Conservation (phyloP, 2,888 invertebrate species). For the Gari tellinella region DNA sequence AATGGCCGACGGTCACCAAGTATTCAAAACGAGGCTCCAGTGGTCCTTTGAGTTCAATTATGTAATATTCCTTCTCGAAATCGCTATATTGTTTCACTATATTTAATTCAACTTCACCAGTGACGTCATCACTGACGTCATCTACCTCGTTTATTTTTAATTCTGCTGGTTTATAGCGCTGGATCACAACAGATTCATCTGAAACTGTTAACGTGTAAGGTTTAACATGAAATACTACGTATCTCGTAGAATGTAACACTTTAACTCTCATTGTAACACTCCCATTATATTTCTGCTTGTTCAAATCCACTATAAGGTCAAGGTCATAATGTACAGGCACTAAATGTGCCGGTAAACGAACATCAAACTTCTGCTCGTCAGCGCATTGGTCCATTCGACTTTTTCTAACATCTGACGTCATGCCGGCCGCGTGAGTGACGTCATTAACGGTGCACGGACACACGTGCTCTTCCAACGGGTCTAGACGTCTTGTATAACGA, state of each 20-base stretch:
- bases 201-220: constrained; percentile 48
- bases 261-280: constrained; percentile 67
- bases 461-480: background rate
- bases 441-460: constrained; percentile 8
- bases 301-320: constrained; percentile 65
- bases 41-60: constrained; percentile 63
- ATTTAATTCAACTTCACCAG: constrained; percentile 14
- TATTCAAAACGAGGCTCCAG: constrained; percentile 52
- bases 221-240: constrained; percentile 71
- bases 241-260: constrained; percentile 59
- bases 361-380: constrained; percentile 38
- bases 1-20: constrained; percentile 60
- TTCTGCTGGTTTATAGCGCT: constrained; percentile 4
- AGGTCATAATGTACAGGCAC: constrained; percentile 73
- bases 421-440: background rate
- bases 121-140: constrained; percentile 5
- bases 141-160: constrained; percentile 2
- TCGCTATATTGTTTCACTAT: constrained; percentile 64
- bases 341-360: constrained; percentile 70
- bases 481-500: constrained; percentile 4
- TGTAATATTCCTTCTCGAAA: constrained; percentile 66
- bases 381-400: constrained; percentile 12
- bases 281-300: constrained; percentile 63
- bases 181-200: constrained; percentile 43
- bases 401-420: constrained; percentile 1